phyloP scores from a whole-genome alignment of 1,140 invertebrate genomes.

The Cyclina sinensis region DNA sequence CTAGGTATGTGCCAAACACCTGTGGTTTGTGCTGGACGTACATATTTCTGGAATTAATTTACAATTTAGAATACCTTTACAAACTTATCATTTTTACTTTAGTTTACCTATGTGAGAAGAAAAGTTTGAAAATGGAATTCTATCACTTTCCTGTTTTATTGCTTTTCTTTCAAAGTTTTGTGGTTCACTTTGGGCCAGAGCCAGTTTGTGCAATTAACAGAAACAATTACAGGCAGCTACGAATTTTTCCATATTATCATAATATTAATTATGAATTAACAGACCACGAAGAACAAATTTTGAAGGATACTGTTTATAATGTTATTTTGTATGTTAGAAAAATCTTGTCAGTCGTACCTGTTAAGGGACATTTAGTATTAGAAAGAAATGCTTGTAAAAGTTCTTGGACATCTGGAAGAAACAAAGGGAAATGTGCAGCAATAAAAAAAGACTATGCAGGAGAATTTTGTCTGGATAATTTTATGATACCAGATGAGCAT shows the following conservation, averaged over 20 bases:
- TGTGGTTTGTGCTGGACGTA: too few relatives aligned
- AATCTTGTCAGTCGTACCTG: slow-evolving; percentile 52
- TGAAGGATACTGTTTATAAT: slow-evolving; percentile 55
- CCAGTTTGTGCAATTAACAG: slow-evolving; percentile 30
- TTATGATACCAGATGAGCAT: slow-evolving; percentile 73
- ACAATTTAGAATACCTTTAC: too few relatives aligned
- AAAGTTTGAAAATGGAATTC: slow-evolving; percentile 1
- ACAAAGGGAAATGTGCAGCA: slow-evolving; percentile 66
- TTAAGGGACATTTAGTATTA: slow-evolving; percentile 33
- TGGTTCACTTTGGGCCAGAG: slow-evolving; percentile 26
- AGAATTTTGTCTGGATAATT: slow-evolving; percentile 69
- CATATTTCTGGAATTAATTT: too few relatives aligned
- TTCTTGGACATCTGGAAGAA: slow-evolving; percentile 54
- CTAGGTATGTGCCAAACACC: too few relatives aligned
- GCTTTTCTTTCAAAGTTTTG: slow-evolving; percentile 42
- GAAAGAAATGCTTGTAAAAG: slow-evolving; percentile 58
- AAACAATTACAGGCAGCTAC: slow-evolving; percentile 29
- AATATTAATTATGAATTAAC: slow-evolving; percentile 54
- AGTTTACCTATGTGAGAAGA: neutral
- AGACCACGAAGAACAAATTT: slow-evolving; percentile 34
- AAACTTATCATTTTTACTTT: too few relatives aligned
- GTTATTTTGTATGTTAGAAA: slow-evolving; percentile 57
- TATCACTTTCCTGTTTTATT: slow-evolving; percentile 31
- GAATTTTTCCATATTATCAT: slow-evolving; percentile 51
- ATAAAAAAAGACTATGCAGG: slow-evolving; percentile 66